Base-by-base conservation (phyloP, 1,140 invertebrate genomes). In the Melitaea cinxia region DNA sequence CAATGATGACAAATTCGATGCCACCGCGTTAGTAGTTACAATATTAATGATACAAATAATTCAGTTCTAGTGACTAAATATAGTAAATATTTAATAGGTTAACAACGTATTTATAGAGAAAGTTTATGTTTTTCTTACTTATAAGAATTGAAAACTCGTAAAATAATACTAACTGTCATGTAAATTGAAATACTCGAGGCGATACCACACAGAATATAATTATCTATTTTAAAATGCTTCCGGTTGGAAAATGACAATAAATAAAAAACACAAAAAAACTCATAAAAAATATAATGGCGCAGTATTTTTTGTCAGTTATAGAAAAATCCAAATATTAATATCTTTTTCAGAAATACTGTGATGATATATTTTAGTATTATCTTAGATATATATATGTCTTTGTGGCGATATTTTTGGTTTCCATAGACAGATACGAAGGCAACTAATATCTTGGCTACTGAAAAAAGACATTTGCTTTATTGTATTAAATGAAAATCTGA, bases 161-260 rank as follows among this genome's bases (percentile, higher is more conserved):
- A 59, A 57, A 30, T 4, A n/a, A 6, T 49, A 33, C 14, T 21
- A 50, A 30, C 21, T 1, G n/a, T 30, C 42, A n/a, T 33, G 12
- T 26, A 23, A 6, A 19, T 33, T 28, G 7, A 28, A 30, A 33
- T 33, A 26, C 42, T 28, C 17, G 39, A 42, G 57, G 58, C 58
- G 33, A 61, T 52, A 53, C 59, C 59, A 54, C 49, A 54, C 49
- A 50, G 45, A 52, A 54, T 19, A 19, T 61, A 54, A 61, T 61
- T 61, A 54, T 26, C 1, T 19, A 1, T 9, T 42, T 39, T 9
- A 9, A 33, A 33, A 33, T 9, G 9, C 37, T 4, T 12, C 17
- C 6, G 15, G 17, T 42, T 7, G 37, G 14, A 7, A 42, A 0
- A 17, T 15, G 3, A 17, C 12, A 17, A 0, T 9, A 42, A 7